Evolutionary conservation across 2,888 invertebrate species (phyloP), one percentile per base, ranked within the genome.

Genomic region (Deilephila porcellus): DNA sequence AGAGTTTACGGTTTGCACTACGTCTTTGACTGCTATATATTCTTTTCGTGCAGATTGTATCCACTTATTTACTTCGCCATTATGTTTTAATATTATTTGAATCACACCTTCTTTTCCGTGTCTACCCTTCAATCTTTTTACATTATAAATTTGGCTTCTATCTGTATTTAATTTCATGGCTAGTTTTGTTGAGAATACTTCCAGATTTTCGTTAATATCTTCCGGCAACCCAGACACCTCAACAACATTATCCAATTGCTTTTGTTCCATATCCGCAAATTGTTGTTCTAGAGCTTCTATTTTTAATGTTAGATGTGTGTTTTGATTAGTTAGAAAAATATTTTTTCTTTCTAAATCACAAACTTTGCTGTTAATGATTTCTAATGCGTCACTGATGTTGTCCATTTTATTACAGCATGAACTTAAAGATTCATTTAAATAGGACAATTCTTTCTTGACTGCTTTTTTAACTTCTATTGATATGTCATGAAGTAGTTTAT

Each of bases 61-160:
- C n/a, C 59, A 59, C n/a, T 59, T 19, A 59, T 59, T 59, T n/a
- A n/a, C 59, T n/a, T 59, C n/a, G n/a, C n/a, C 59, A 6, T 59
- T 25, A 25, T 25, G n/a, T 59, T n/a, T 59, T n/a, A 59, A 59
- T n/a, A n/a, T 5, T 6, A 59, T n/a, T n/a, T 59, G 59, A 59
- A 59, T 59, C n/a, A 59, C 59, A 59, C 34, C 34, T 59, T 59
- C 59, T 59, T 59, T 17, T 19, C 59, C 59, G 19, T 59, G 19
- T 59, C n/a, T 59, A n/a, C 59, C 59, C n/a, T 59, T 59, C n/a
- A 59, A n/a, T n/a, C 59, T 17, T 59, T 59, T 59, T n/a, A 59
- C 59, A 17, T 59, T n/a, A n/a, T n/a, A n/a, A n/a, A 59, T 59
- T 59, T 59, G 59, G n/a, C n/a, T 59, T 59, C n/a, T n/a, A 17